These are phyloP conservation scores for Drosophila baimaii DNA, from an alignment of 1,140 invertebrate genomes.

Conservation along the genomic window DNA sequence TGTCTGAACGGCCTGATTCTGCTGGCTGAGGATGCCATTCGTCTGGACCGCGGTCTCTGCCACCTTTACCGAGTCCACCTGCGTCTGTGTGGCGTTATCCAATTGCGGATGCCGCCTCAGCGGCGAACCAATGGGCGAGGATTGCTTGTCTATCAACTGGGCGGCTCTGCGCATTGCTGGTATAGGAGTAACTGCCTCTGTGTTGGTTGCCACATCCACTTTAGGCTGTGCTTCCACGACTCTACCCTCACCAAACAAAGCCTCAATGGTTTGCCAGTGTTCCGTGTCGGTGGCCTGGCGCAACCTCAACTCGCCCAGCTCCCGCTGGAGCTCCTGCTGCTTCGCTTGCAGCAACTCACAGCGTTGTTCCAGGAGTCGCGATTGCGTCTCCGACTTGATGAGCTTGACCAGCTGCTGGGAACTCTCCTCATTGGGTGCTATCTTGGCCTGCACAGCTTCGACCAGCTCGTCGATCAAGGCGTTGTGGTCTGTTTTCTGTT, in stretches of 20 bases:
- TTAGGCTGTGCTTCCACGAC: background rate
- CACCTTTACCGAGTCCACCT: conserved; percentile 16
- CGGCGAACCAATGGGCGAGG: conserved; percentile 73
- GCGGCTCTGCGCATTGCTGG: conserved; percentile 63
- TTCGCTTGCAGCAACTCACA: conserved; percentile 57
- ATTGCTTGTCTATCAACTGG: conserved; percentile 68
- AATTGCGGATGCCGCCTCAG: conserved; percentile 3
- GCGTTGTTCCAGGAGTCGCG: conserved; percentile 66
- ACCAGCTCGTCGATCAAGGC: conserved; percentile 33
- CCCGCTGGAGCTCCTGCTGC: conserved; percentile 52
- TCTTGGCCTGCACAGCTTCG: conserved; percentile 40
- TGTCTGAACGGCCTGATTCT: conserved; percentile 66
- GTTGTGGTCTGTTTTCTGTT: conserved; percentile 2
- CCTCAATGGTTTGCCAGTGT: conserved; percentile 81
- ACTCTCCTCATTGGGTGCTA: conserved; percentile 52
- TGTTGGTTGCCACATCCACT: conserved; percentile 67
- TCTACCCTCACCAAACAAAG: conserved; percentile 64
- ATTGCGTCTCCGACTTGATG: conserved; percentile 75
- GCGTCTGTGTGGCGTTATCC: conserved; percentile 60
- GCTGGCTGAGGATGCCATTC: conserved; percentile 19
- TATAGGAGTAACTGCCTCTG: conserved; percentile 55
- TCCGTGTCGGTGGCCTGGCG: conserved; percentile 64
- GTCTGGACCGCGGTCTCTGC: conserved; percentile 65
- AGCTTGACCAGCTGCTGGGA: conserved; percentile 76
- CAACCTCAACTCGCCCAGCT: conserved; percentile 58